Conservation (phyloP, 2,797 vertebrate genomes). For the Lithobates sylvaticus region DNA sequence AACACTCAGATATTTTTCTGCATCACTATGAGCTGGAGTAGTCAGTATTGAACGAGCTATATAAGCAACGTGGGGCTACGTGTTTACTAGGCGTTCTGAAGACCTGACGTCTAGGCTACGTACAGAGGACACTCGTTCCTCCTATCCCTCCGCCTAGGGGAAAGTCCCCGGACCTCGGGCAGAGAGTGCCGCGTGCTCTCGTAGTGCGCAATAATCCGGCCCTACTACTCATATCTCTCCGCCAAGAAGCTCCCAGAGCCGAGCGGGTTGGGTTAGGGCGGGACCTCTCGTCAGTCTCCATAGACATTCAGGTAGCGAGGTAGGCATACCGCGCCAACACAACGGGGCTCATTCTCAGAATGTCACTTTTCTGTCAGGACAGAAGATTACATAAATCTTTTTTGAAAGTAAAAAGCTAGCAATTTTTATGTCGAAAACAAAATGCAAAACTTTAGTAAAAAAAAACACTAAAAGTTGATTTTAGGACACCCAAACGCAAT, state of each 20-base stretch:
- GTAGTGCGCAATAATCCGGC: slow-evolving; percentile 25
- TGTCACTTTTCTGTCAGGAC: no score
- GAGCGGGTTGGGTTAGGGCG: slow-evolving; percentile 64
- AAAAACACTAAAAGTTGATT: no score
- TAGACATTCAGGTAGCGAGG: slow-evolving; percentile 67
- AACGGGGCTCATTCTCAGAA: slow-evolving; percentile 76
- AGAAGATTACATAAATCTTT: no score
- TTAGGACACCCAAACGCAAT: no score
- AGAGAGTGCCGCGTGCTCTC: slow-evolving; percentile 65
- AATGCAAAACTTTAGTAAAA: no score
- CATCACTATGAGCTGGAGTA: not conserved
- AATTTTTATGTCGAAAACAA: no score
- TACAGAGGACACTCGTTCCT: slow-evolving; percentile 65
- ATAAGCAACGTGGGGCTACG: not conserved
- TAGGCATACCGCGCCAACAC: slow-evolving; percentile 55
- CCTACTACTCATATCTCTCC: not conserved
- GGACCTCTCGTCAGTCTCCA: slow-evolving; percentile 61
- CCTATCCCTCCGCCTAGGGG: slow-evolving; percentile 66
- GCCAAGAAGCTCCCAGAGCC: slow-evolving; percentile 67
- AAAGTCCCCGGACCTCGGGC: slow-evolving; percentile 74
- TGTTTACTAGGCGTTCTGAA: slow-evolving; percentile 62
- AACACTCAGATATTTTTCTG: no score
- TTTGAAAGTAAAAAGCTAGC: no score
- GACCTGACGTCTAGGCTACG: slow-evolving; percentile 70
- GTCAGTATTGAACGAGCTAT: rapidly evolving